Percentiles rank a stretch among this genome's conserved stretches.
Evolutionary conservation across 2,113 vertebrate genomes (phyloP).

Genomic region (Dasyprocta punctata): DNA sequence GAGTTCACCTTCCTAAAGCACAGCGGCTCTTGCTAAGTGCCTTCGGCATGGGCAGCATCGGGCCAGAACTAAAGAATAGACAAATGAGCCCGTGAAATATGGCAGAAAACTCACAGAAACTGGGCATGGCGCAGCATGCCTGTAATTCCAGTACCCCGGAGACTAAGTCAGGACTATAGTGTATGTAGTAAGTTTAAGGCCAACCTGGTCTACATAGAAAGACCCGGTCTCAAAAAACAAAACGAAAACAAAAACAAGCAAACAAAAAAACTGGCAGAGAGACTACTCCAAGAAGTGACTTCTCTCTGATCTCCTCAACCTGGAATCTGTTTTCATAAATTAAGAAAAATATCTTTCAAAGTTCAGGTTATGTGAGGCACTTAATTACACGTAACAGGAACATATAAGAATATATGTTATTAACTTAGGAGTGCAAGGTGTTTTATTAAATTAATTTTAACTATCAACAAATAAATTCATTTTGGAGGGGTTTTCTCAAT

Average conservation of each 20-base stretch:
- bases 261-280: neutral
- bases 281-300: neutral
- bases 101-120: neutral
- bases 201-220: neutral
- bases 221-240: neutral
- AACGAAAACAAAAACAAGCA: neutral
- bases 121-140: neutral
- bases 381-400: neutral
- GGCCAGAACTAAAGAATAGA: neutral
- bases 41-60: neutral
- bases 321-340: neutral
- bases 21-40: no score
- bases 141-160: neutral
- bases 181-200: neutral
- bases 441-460: neutral
- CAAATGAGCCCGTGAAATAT: neutral
- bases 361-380: neutral
- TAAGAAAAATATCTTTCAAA: slow-evolving; percentile 14
- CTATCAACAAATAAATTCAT: neutral
- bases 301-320: neutral
- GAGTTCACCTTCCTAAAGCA: neutral
- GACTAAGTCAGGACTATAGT: neutral
- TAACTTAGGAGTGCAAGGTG: neutral
- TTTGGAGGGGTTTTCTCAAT: neutral
- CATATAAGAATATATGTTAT: neutral